phyloP scores from a whole-genome alignment of 2,888 invertebrate genomes.

The Oeneis ivallda region DNA sequence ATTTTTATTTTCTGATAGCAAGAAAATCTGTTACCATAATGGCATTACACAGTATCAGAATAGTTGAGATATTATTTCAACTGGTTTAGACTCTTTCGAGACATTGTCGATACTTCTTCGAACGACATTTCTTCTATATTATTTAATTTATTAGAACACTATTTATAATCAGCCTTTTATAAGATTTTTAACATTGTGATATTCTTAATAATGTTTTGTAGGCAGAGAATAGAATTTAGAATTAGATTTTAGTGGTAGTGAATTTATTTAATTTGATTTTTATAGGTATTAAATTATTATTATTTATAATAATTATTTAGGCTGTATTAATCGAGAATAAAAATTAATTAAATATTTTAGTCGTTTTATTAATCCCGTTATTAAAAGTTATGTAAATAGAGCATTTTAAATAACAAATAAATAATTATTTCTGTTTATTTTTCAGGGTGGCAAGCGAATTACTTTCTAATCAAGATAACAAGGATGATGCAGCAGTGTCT shows the following conservation, averaged over 20 bases:
- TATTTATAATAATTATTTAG: not conserved
- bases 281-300: not conserved
- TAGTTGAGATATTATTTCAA: no score
- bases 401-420: constrained; percentile 4
- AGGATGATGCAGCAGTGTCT: constrained; percentile 9
- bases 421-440: constrained; percentile 17
- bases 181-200: constrained; percentile 9
- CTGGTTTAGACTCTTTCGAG: no score
- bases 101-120: no score
- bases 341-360: not conserved
- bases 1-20: no score
- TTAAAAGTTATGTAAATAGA: constrained; percentile 8
- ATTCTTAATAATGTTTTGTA: constrained; percentile 3
- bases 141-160: not conserved
- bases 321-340: not conserved
- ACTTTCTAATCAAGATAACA: constrained; percentile 3
- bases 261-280: not conserved
- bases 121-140: not conserved
- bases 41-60: no score
- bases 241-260: not conserved
- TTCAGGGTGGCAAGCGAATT: constrained; percentile 30
- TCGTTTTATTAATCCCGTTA: not conserved
- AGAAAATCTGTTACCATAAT: no score
- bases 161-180: not conserved
- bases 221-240: not conserved